These are phyloP conservation scores for Sesamia inferens DNA, from an alignment of 2,888 invertebrate genomes.

Conservation along the genomic window DNA sequence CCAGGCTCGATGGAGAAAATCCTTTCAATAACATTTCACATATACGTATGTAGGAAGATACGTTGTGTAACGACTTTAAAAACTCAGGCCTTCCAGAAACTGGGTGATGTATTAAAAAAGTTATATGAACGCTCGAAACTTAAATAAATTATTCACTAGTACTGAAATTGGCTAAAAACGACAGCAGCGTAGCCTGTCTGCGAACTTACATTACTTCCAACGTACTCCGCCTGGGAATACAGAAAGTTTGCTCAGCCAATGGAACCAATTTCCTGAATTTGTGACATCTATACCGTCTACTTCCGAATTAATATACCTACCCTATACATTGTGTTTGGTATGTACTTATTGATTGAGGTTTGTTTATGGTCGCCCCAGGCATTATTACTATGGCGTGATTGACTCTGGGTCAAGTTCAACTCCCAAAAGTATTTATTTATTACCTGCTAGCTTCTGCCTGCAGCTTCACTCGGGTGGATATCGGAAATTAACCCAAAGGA, in stretches of 20 bases:
- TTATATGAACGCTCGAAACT: conserved; percentile 58
- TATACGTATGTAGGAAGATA: background rate
- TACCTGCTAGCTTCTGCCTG: background rate
- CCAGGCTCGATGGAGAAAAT: background rate
- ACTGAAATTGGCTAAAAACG: conserved; percentile 66
- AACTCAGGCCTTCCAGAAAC: conserved; percentile 31
- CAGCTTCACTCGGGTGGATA: background rate
- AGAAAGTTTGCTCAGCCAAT: conserved; percentile 77
- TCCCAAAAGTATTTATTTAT: background rate
- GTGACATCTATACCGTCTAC: conserved; percentile 74
- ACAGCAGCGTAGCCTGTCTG: conserved; percentile 69
- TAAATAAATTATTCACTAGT: conserved; percentile 64
- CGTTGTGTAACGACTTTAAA: conserved; percentile 21
- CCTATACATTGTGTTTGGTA: conserved; percentile 62
- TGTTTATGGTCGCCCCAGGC: conserved; percentile 19
- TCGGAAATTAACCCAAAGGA: background rate
- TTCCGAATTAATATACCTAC: conserved; percentile 73
- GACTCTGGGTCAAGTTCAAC: conserved; percentile 42
- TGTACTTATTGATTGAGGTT: conserved; percentile 40
- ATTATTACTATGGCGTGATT: background rate
- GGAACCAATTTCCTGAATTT: conserved; percentile 81
- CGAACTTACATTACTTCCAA: conserved; percentile 77
- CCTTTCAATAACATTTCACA: background rate
- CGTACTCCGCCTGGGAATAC: conserved; percentile 70
- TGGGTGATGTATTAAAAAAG: conserved; percentile 54